These are phyloP conservation scores for Clostera curtula DNA, from an alignment of 2,888 invertebrate genomes.

Conservation along the genomic window DNA sequence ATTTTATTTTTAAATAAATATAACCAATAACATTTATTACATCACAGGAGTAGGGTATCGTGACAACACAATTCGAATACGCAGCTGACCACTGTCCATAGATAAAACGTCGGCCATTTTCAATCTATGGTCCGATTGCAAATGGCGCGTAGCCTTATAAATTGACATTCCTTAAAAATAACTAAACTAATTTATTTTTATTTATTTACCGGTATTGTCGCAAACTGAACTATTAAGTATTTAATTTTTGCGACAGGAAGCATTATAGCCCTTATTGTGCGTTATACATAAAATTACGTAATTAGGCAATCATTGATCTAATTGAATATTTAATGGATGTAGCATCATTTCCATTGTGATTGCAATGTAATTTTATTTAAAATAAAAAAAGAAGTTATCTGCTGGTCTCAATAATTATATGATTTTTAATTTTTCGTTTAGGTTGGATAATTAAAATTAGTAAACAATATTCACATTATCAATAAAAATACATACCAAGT, in stretches of 20 bases:
- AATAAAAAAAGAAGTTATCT: too few relatives aligned
- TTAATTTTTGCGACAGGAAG: conserved; percentile 15
- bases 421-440: too few relatives aligned
- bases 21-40: conserved; percentile 76
- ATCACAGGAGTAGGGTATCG: conserved; percentile 74
- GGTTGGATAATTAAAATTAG: too few relatives aligned
- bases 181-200: conserved; percentile 39
- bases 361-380: too few relatives aligned
- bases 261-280: conserved; percentile 31
- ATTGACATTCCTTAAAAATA: conserved; percentile 65
- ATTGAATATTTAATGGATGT: conserved; percentile 5
- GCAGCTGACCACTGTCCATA: conserved; percentile 36
- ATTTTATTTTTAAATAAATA: conserved; percentile 74
- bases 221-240: conserved; percentile 17
- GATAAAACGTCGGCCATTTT: conserved; percentile 20
- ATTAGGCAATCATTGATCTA: conserved; percentile 1
- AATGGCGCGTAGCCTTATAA: conserved; percentile 39
- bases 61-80: conserved; percentile 66
- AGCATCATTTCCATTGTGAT: too few relatives aligned
- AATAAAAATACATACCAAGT: conserved; percentile 42
- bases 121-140: conserved; percentile 19
- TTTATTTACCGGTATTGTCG: conserved; percentile 30
- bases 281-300: conserved; percentile 17
- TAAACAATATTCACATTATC: conserved; percentile 44
- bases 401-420: too few relatives aligned